Evolutionary conservation across 1,140 invertebrate species (phyloP).

Genomic region (Littorina saxatilis): DNA sequence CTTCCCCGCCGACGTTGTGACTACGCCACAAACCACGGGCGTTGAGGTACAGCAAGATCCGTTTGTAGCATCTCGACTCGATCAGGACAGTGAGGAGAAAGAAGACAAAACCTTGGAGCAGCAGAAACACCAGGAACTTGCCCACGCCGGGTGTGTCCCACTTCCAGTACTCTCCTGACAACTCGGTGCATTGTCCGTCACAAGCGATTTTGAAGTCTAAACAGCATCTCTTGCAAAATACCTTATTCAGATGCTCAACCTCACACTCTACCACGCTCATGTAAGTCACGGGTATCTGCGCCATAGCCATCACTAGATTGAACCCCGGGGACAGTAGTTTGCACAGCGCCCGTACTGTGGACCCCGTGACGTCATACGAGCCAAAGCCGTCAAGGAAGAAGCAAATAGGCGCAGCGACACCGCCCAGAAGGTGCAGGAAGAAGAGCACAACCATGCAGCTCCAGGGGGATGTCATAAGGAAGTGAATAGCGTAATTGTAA

Average conservation of each 20-base stretch:
- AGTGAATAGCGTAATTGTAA: constrained; percentile 67
- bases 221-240: no score
- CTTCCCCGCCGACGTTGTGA: no score
- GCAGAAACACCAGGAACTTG: constrained; percentile 77
- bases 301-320: no score
- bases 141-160: constrained; percentile 78
- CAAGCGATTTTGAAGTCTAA: no score
- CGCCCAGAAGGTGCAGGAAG: constrained; percentile 66
- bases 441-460: constrained; percentile 66
- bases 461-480: constrained; percentile 65
- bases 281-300: no score
- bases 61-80: constrained; percentile 61
- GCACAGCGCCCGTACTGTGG: no score
- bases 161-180: constrained; percentile 73
- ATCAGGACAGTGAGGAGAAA: constrained; percentile 77
- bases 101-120: constrained; percentile 77
- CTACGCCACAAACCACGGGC: background rate
- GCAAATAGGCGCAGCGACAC: constrained; percentile 4
- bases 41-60: background rate
- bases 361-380: no score
- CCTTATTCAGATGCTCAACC: no score
- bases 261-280: no score
- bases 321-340: no score
- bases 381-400: no score
- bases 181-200: no score